Evolutionary conservation across 2,113 vertebrate species (phyloP), one percentile per base, ranked within the genome.

Genomic region (Lampris incognitus): DNA sequence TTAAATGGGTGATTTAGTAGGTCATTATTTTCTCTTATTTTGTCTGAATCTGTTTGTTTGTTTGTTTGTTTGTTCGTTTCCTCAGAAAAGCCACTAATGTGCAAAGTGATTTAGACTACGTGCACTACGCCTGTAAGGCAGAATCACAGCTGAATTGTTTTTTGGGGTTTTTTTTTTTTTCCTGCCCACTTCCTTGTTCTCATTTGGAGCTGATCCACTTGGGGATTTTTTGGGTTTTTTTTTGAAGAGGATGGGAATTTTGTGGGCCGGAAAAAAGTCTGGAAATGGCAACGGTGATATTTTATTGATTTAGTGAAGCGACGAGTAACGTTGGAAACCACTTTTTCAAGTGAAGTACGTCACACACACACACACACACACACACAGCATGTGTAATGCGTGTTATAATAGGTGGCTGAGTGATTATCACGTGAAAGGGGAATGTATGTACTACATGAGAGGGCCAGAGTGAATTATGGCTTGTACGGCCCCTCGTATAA

Each of bases 121-220:
- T 7, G 58, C 70, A 70, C 52, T 46, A 83, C 78, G 69, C 66
- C 81, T 86, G 72, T 57, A 56, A 85, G 74, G 74, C 66, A 78
- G 57, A 80, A 76, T 81, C 40, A 78, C 69, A 70, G 55, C 76
- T 64, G 67, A 82, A 79, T 79, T 78, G 79, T 86, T 85, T 51
- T 73, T 79, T 24, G 24, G 24, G 67, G 80, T 86, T 85, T 51
- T 73, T 79, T 79, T 78, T 76, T 86, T 85, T 51, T 73, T 79
- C 68, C 41, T 64, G 55, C 67, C 71, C 60, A 83, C 78, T 81
- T 73, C 60, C 61, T 74, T 87, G 78, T 84, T 88, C 78, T 81
- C 69, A 81, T 85, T 85, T 73, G 61, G 63, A 76, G 36, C 65
- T 68, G 81, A 87, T 84, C 72, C 83, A 86, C 84, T 79, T 58